phyloP scores from a whole-genome alignment of 2,888 invertebrate species.

The Tyria jacobaeae region DNA sequence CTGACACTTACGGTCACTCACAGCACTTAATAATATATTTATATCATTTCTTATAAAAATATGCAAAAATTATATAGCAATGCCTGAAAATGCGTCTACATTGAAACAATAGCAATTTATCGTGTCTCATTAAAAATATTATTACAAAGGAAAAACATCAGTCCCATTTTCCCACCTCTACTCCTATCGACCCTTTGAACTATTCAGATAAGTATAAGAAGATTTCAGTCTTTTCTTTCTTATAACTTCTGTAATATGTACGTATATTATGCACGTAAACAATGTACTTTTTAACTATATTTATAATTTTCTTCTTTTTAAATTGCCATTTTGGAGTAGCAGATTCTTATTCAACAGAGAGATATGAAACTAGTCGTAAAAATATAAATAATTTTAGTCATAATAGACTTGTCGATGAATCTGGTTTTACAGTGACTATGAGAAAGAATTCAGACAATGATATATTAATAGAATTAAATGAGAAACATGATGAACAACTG shows the following conservation, averaged over 20 bases:
- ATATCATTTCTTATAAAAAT: no score
- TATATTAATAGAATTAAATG: not conserved
- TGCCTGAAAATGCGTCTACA: no score
- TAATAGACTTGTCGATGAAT: not conserved
- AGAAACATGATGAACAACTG: not conserved
- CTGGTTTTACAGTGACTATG: not conserved
- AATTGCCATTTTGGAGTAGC: not conserved
- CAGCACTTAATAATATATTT: no score
- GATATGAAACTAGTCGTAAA: no score
- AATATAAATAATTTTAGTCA: not conserved
- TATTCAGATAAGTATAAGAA: not conserved
- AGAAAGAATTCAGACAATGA: not conserved
- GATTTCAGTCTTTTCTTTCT: not conserved
- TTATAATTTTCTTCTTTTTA: not conserved
- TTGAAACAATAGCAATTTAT: no score
- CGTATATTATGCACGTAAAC: not conserved
- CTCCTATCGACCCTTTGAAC: not conserved
- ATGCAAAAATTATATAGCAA: no score
- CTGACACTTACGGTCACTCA: no score
- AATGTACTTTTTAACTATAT: not conserved
- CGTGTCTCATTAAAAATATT: no score
- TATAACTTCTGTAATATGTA: not conserved
- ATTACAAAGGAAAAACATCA: no score
- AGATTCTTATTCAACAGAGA: not conserved
- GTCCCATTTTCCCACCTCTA: not conserved